phyloP scores from a whole-genome alignment of 2,888 invertebrate genomes.

The Conus canariensis region DNA sequence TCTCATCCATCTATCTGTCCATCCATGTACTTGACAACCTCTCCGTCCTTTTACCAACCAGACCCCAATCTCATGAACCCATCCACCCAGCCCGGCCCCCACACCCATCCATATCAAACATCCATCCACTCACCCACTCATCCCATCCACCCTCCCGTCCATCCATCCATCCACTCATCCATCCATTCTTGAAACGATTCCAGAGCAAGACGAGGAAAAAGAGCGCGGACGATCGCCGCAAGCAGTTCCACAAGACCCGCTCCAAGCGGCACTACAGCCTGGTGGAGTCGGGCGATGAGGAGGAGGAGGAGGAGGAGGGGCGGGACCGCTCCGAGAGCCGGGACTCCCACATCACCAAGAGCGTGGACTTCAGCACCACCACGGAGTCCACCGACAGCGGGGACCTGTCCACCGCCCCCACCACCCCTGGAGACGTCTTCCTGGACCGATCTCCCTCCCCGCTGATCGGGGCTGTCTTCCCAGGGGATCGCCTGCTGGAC shows the following conservation, averaged over 20 bases:
- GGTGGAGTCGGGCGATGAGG: conserved; percentile 41
- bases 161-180: too few species aligned
- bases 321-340: conserved; percentile 27
- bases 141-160: too few species aligned
- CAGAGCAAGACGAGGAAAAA: background rate
- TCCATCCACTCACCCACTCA: too few species aligned
- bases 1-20: too few species aligned
- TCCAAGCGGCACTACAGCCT: conserved; percentile 45
- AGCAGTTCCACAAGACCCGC: conserved; percentile 52
- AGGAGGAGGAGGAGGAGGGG: background rate
- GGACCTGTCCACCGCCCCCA: conserved; percentile 17
- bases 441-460: conserved; percentile 12
- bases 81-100: too few species aligned
- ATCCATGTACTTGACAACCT: too few species aligned
- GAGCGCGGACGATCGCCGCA: conserved; percentile 56
- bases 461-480: background rate
- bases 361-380: conserved; percentile 55
- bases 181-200: too few species aligned
- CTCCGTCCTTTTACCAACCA: too few species aligned
- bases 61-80: too few species aligned
- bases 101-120: too few species aligned
- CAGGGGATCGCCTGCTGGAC: conserved; percentile 14
- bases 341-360: conserved; percentile 46
- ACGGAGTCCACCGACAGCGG: conserved; percentile 59
- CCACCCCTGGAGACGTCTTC: conserved; percentile 33